Evolutionary conservation across 2,797 vertebrate species (phyloP).

Genomic region (Clangula hyemalis): DNA sequence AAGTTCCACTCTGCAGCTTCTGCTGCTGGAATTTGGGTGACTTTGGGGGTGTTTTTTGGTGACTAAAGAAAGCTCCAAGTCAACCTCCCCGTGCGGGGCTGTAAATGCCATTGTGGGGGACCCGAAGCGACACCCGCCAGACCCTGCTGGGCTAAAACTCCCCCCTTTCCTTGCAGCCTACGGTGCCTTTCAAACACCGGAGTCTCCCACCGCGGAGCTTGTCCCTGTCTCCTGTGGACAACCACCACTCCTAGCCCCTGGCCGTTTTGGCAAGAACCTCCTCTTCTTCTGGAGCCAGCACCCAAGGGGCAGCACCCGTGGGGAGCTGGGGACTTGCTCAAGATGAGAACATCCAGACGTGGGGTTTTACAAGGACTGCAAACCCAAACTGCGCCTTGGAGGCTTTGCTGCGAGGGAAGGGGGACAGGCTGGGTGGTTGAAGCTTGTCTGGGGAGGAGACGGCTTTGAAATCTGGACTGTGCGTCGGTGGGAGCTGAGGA

Average conservation of each 20-base stretch:
- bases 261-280: neutral
- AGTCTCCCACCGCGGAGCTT: rapidly evolving
- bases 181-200: rapidly evolving
- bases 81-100: too few relatives aligned
- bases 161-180: neutral
- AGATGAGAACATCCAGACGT: rapidly evolving
- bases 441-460: rapidly evolving
- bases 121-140: too few relatives aligned
- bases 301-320: too few relatives aligned
- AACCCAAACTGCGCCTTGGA: rapidly evolving
- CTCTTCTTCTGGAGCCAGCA: neutral
- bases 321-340: rapidly evolving
- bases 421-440: neutral
- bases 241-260: neutral
- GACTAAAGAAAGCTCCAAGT: neutral
- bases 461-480: neutral
- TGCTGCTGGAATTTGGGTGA: neutral
- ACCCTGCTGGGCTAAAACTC: rapidly evolving
- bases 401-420: neutral
- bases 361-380: rapidly evolving
- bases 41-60: neutral
- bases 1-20: neutral
- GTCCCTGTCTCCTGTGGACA: rapidly evolving
- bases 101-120: neutral
- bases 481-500: rapidly evolving